Percentiles rank a stretch among this genome's conserved stretches.
Evolutionary conservation across 2,888 invertebrate genomes (phyloP).

Genomic region (Phalera bucephala): DNA sequence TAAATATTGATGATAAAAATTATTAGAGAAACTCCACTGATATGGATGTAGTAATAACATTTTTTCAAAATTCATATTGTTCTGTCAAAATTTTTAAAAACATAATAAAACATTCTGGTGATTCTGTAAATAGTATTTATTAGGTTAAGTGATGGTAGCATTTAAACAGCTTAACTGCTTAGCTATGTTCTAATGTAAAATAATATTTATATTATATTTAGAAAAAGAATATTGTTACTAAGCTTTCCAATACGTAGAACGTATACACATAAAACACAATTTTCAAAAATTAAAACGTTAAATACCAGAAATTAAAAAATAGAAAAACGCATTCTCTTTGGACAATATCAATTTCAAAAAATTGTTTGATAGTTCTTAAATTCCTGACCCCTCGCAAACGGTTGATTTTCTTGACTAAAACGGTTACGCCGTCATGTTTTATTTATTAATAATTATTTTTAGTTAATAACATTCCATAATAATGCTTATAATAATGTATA

Average conservation of each 20-base stretch:
- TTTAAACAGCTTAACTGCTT: slow-evolving; percentile 76
- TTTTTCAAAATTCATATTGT: slow-evolving; percentile 25
- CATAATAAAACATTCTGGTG: slow-evolving; percentile 74
- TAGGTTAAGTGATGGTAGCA: slow-evolving; percentile 77
- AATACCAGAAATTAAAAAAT: background rate
- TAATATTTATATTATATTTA: slow-evolving; percentile 81
- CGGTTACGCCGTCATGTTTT: slow-evolving; percentile 31
- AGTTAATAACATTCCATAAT: slow-evolving; percentile 54
- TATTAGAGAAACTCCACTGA: slow-evolving; percentile 16
- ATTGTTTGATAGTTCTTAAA: slow-evolving; percentile 35
- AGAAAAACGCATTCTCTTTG: background rate
- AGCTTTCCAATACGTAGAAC: slow-evolving; percentile 68
- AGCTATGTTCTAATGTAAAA: slow-evolving; percentile 77
- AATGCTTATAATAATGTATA: slow-evolving; percentile 54
- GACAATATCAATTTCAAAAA: slow-evolving; percentile 1
- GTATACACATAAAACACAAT: slow-evolving; percentile 37
- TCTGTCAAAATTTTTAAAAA: slow-evolving; percentile 19
- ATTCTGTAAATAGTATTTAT: slow-evolving; percentile 81
- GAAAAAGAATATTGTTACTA: slow-evolving; percentile 72
- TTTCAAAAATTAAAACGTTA: background rate
- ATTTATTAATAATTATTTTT: slow-evolving; percentile 55
- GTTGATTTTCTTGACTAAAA: slow-evolving; percentile 26
- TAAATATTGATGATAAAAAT: slow-evolving; percentile 1
- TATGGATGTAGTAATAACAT: slow-evolving; percentile 2
- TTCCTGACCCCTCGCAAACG: slow-evolving; percentile 20